Conservation (phyloP, 1,140 invertebrate genomes). For the Helicoverpa zea region DNA sequence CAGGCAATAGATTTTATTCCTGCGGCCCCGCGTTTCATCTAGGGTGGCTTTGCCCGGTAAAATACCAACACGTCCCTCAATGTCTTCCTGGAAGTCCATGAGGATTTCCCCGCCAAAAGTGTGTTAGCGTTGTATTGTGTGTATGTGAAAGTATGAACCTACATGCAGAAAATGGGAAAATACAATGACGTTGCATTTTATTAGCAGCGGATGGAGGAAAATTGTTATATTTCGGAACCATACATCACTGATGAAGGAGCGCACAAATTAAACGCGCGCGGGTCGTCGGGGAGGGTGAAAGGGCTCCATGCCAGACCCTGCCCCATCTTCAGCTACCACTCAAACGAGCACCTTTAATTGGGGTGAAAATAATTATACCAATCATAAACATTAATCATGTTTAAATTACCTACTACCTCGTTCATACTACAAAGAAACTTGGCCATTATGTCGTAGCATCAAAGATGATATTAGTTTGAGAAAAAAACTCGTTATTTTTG, state of each 20-base stretch:
- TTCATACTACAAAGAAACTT: constrained; percentile 19
- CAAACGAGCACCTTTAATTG: constrained; percentile 38
- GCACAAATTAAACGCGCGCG: constrained; percentile 21
- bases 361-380: constrained; percentile 44
- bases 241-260: constrained; percentile 25
- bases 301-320: constrained; percentile 1
- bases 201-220: constrained; percentile 12
- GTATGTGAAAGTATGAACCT: neutral
- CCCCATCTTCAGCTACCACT: constrained; percentile 28
- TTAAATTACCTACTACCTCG: constrained; percentile 29
- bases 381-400: constrained; percentile 39
- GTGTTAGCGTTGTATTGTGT: too few relatives aligned
- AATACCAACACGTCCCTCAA: too few relatives aligned
- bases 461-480: constrained; percentile 31
- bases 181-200: constrained; percentile 24
- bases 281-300: constrained; percentile 24
- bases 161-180: neutral
- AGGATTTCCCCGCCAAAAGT: too few relatives aligned
- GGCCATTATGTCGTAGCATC: neutral
- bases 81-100: too few relatives aligned
- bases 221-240: constrained; percentile 32
- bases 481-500: constrained; percentile 2
- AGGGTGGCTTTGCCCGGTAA: too few relatives aligned
- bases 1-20: too few relatives aligned
- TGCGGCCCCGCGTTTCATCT: too few relatives aligned